Evolutionary conservation across 30 jellyfish, hydroid and myxozoan species (phyloP).

Genomic region (Nemopilema nomurai): DNA sequence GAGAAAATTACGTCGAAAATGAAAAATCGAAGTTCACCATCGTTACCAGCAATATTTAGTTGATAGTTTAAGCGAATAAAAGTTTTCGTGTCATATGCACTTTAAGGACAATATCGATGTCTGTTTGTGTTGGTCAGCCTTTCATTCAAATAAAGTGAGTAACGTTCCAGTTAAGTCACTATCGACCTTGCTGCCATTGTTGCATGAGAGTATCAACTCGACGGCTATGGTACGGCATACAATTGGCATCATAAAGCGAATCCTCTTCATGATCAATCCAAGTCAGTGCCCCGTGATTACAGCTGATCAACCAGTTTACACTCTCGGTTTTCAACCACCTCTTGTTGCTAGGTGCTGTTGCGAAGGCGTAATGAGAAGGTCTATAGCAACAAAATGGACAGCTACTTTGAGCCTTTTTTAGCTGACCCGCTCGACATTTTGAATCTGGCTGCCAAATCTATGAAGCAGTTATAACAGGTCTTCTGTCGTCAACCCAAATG

Average conservation of each 20-base stretch:
- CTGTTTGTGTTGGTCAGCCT: constrained; percentile 35
- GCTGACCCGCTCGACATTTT: too few relatives aligned
- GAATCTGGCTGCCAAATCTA: too few relatives aligned
- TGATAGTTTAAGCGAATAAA: background rate
- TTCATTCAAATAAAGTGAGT: background rate
- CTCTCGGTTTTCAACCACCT: constrained; percentile 6
- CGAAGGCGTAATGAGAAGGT: too few relatives aligned
- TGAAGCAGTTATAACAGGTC: constrained; percentile 25
- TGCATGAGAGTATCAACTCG: constrained; percentile 8
- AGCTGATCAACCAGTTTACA: constrained; percentile 28
- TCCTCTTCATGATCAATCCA: constrained; percentile 5
- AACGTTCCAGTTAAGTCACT: background rate
- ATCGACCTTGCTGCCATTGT: constrained; percentile 26
- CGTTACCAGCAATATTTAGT: too few relatives aligned
- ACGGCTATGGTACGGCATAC: constrained; percentile 35
- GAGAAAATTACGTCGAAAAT: too few relatives aligned
- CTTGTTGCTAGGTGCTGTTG: too few relatives aligned
- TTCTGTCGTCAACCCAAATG: constrained; percentile 21
- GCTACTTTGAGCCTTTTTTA: too few relatives aligned
- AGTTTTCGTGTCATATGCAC: background rate
- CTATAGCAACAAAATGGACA: too few relatives aligned
- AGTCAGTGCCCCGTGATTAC: constrained; percentile 4
- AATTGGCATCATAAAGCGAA: constrained; percentile 6
- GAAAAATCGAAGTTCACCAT: too few relatives aligned
- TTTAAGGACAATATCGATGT: too few relatives aligned